Base-by-base conservation (phyloP, 2,113 vertebrate genomes). In the Urocitellus parryii region DNA sequence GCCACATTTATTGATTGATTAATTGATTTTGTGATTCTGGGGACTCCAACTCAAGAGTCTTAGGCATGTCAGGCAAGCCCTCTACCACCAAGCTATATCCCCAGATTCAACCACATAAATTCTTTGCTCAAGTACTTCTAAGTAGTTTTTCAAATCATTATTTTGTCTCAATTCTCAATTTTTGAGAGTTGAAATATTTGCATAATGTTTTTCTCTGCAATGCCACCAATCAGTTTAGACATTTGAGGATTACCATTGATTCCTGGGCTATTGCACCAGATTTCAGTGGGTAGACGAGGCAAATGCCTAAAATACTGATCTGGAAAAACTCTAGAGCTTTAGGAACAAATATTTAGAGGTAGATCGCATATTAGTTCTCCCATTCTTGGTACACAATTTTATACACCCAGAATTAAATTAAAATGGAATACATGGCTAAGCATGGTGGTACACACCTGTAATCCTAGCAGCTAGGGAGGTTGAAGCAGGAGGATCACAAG, bases 311-410 rank as follows among this genome's bases (percentile, higher is more conserved):
- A 86, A 95, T 39, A 58, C 32, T 37, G 4, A 53, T 74, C 91
- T 86, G 25, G 53, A 37, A 77, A 80, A 87, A 73, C 63, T n/a
- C 45, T 39, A 29, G 32, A 63, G 32, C 32, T 95, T 85, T 78
- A 74, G 29, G 39, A 95, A 78, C 42, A 94, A 73, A 85, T 96
- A 74, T 79, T 92, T 88, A 93, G 24, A 91, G 82, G 39, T 63
- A 68, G 45, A 56, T 91, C 39, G 80, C 20, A 76, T 91, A 67
- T 86, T 20, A 83, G 76, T 72, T 51, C 45, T 86, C n/a, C 24
- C 39, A 80, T 18, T 7, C 42, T 83, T 97, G 70, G 58, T 72
- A 77, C 65, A 77, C 65, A 93, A 58, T 45, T 83, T 45, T 83
- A 70, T 1, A 4, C 37, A 32, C 32, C 78, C 4, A 63, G 32